Evolutionary conservation across 2,888 invertebrate species (phyloP).

Genomic region (Lomographa bimaculata): DNA sequence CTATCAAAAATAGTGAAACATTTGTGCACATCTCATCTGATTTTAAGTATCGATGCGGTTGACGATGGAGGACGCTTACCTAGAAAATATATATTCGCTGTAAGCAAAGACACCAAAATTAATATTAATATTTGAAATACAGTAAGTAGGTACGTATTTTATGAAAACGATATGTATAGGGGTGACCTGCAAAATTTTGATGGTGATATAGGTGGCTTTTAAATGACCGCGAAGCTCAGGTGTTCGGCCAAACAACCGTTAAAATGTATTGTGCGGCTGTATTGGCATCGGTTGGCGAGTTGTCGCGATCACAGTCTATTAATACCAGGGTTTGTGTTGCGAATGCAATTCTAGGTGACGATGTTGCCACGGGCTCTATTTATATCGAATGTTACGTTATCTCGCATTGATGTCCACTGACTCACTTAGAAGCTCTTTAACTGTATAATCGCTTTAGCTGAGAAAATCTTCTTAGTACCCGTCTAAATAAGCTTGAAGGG

Average conservation of each 20-base stretch:
- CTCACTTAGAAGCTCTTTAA: constrained; percentile 39
- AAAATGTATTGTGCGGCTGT: constrained; percentile 8
- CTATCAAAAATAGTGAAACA: too few relatives aligned
- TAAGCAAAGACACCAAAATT: too few relatives aligned
- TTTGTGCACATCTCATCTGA: too few relatives aligned
- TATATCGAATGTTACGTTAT: constrained; percentile 53
- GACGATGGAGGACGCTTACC: too few relatives aligned
- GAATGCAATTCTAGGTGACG: constrained; percentile 68
- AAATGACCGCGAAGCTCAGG: background rate
- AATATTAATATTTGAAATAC: too few relatives aligned
- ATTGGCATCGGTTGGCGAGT: constrained; percentile 43
- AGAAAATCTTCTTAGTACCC: constrained; percentile 1
- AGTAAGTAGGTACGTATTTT: too few relatives aligned
- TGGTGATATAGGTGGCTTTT: background rate
- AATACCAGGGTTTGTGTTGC: constrained; percentile 54
- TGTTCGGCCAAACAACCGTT: constrained; percentile 5
- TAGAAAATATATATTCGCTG: too few relatives aligned
- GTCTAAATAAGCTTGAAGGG: too few relatives aligned
- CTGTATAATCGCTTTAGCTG: constrained; percentile 11
- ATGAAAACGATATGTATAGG: too few relatives aligned
- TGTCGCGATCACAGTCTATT: constrained; percentile 43
- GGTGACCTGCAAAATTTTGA: background rate
- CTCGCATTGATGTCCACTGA: constrained; percentile 49
- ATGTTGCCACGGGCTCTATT: constrained; percentile 48
- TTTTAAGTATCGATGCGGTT: too few relatives aligned